phyloP scores from a whole-genome alignment of 2,797 vertebrate species.

The Enteromius mattozi region DNA sequence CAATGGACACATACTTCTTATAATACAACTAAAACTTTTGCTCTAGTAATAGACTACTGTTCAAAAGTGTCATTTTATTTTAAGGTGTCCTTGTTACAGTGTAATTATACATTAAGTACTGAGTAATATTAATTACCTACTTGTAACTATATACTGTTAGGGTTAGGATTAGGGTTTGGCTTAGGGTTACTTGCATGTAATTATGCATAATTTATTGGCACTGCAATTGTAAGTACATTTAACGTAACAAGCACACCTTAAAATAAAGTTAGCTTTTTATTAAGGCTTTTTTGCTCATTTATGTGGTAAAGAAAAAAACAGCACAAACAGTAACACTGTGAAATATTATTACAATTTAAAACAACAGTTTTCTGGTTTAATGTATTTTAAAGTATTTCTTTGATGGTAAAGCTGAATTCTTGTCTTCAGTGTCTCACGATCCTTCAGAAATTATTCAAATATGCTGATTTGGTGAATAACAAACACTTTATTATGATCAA shows the following conservation, averaged over 20 bases:
- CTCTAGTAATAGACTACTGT: neutral
- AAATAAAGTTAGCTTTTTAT: neutral
- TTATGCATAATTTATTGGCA: neutral
- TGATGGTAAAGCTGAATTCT: neutral
- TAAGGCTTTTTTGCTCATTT: neutral
- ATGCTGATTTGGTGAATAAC: neutral
- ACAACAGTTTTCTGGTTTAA: neutral
- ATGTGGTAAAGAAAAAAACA: neutral
- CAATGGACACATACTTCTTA: neutral
- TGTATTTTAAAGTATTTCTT: neutral
- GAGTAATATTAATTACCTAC: neutral
- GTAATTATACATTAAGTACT: neutral
- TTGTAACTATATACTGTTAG: neutral
- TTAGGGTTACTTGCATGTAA: neutral
- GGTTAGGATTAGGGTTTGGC: neutral
- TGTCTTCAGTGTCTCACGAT: neutral
- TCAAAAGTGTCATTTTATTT: neutral
- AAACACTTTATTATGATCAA: neutral
- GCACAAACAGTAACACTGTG: neutral
- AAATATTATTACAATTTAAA: neutral
- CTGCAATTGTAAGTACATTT: neutral
- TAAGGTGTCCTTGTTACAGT: neutral
- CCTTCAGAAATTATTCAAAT: neutral
- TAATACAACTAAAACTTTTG: neutral
- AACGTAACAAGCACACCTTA: neutral